Evolutionary conservation across 2,797 vertebrate species (phyloP).

Genomic region (Acrossocheilus fasciatus): DNA sequence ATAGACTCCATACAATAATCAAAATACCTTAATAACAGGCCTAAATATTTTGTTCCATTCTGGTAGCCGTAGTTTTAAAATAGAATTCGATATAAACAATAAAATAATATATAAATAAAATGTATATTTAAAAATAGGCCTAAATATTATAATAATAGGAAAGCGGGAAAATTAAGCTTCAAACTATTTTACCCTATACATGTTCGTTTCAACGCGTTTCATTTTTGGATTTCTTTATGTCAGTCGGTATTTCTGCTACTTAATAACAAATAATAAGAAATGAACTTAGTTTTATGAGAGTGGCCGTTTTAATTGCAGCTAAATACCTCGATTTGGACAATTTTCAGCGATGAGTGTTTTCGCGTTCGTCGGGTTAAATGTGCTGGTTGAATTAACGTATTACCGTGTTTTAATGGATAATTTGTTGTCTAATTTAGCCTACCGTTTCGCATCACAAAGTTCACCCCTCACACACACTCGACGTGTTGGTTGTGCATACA

Average conservation of each 20-base stretch:
- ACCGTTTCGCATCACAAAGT: slow-evolving; percentile 30
- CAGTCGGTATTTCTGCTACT: neutral
- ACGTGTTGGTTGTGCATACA: slow-evolving; percentile 32
- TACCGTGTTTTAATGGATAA: slow-evolving; percentile 13
- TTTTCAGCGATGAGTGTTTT: neutral
- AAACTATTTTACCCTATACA: neutral
- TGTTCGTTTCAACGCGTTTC: neutral
- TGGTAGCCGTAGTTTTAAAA: neutral
- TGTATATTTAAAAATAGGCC: neutral
- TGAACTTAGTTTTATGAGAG: neutral
- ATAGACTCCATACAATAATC: neutral
- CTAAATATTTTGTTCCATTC: neutral
- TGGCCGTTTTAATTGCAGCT: neutral
- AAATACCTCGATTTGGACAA: neutral
- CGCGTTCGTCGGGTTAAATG: neutral
- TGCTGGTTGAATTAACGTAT: slow-evolving; percentile 15
- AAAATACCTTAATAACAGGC: neutral
- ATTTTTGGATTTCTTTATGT: neutral
- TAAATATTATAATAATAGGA: neutral
- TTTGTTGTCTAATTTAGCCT: slow-evolving; percentile 39
- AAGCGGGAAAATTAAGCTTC: neutral
- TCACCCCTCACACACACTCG: slow-evolving; percentile 36
- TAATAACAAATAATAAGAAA: neutral
- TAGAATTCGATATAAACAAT: neutral
- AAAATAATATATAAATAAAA: neutral